phyloP scores from a whole-genome alignment of 2,888 invertebrate genomes.

The Tromatobia lineatoria region DNA sequence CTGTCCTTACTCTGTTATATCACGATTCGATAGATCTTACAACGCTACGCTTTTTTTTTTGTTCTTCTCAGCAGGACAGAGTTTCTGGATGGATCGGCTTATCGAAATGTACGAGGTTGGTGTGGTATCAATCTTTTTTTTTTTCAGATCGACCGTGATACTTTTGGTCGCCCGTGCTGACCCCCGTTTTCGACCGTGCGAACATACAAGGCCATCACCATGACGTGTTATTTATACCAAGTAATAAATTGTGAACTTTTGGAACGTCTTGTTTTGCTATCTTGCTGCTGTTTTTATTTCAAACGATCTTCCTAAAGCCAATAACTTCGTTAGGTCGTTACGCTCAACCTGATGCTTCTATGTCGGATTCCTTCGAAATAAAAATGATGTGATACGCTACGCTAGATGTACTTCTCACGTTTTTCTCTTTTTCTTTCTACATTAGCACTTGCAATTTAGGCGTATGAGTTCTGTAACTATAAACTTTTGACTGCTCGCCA shows the following conservation, averaged over 20 bases:
- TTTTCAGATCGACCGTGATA: slow-evolving; percentile 56
- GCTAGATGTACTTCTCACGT: background rate
- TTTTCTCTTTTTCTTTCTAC: background rate
- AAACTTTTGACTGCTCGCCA: background rate
- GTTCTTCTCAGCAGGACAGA: slow-evolving; percentile 65
- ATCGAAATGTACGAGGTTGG: slow-evolving; percentile 68
- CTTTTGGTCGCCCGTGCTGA: slow-evolving; percentile 51
- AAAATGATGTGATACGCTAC: slow-evolving; percentile 11
- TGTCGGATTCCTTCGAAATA: slow-evolving; percentile 37
- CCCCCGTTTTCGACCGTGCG: slow-evolving; percentile 16
- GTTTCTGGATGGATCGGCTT: slow-evolving; percentile 69
- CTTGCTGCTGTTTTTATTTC: slow-evolving; percentile 20
- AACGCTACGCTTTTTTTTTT: slow-evolving; percentile 60
- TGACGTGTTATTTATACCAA: slow-evolving; percentile 68
- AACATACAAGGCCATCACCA: slow-evolving; percentile 48
- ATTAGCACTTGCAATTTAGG: background rate
- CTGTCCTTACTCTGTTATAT: slow-evolving; percentile 11
- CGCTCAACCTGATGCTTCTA: slow-evolving; percentile 22
- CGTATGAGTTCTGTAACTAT: background rate
- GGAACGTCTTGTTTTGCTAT: slow-evolving; percentile 67
- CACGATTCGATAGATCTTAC: slow-evolving; percentile 17
- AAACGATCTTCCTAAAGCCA: slow-evolving; percentile 15
- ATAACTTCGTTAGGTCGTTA: slow-evolving; percentile 23
- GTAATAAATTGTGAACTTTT: slow-evolving; percentile 73
- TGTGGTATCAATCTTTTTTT: slow-evolving; percentile 69